Conservation (phyloP, 2,113 vertebrate genomes). For the Scortum barcoo region DNA sequence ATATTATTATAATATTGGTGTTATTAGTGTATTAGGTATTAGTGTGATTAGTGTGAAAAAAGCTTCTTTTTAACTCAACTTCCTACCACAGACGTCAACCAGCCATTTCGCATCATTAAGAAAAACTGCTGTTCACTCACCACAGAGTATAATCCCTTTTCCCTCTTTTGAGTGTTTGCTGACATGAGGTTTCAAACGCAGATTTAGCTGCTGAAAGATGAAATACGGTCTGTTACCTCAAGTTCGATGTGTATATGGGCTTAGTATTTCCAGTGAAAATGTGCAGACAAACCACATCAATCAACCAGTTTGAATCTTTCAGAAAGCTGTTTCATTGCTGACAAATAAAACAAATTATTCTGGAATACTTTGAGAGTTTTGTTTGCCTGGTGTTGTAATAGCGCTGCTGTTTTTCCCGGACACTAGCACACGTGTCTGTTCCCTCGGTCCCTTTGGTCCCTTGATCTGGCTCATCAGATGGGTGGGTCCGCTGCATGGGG, state of each 20-base stretch:
- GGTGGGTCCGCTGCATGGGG: conserved; percentile 71
- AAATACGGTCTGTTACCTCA: neutral
- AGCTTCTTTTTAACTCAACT: neutral
- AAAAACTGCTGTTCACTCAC: conserved; percentile 5
- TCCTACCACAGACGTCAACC: neutral
- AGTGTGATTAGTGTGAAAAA: no score
- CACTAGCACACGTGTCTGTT: conserved; percentile 34
- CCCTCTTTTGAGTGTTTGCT: neutral
- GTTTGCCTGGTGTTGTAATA: neutral
- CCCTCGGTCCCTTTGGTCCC: conserved; percentile 58
- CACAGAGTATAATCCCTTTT: neutral
- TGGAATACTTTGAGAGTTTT: neutral
- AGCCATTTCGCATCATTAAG: conserved; percentile 24
- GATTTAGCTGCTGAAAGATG: neutral
- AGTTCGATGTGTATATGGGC: neutral
- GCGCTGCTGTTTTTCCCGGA: neutral
- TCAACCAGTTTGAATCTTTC: neutral
- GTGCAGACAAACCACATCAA: neutral
- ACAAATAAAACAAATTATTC: neutral
- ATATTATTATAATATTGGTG: no score
- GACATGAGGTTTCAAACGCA: neutral
- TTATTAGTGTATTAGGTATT: no score
- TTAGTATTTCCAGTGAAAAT: conserved; percentile 4
- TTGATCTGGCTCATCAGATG: conserved; percentile 80
- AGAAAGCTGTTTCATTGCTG: neutral